These are phyloP conservation scores for Nymphicus hollandicus DNA, from an alignment of 2,113 vertebrate genomes.

Conservation along the genomic window DNA sequence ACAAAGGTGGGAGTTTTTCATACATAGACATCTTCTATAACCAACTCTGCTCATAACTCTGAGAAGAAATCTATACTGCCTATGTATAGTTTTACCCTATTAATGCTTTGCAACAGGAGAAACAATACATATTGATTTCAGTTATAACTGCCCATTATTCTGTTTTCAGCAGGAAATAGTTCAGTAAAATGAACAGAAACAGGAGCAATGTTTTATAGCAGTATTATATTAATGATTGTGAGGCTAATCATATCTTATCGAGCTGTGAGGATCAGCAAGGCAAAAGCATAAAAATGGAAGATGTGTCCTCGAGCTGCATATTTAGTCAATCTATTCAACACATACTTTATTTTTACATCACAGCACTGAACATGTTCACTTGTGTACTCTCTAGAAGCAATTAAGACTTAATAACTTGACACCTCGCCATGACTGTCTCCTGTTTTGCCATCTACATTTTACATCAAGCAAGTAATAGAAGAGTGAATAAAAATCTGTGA, in stretches of 20 bases:
- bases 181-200: not conserved
- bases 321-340: not conserved
- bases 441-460: not conserved
- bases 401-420: slow-evolving; percentile 22
- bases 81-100: not conserved
- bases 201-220: not conserved
- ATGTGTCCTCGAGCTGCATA: not conserved
- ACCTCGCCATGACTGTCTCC: not conserved
- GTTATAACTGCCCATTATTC: not conserved
- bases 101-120: not conserved
- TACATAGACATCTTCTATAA: not conserved
- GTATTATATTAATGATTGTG: not conserved
- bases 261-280: not conserved
- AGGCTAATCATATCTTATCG: not conserved
- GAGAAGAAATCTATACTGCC: not conserved
- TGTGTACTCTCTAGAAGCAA: not conserved
- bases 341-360: not conserved
- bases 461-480: not conserved
- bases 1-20: not conserved
- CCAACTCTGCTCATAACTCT: not conserved
- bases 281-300: not conserved
- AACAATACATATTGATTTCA: not conserved
- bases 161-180: not conserved
- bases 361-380: not conserved
- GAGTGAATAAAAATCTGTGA: slow-evolving; percentile 11